phyloP scores from a whole-genome alignment of 2,797 vertebrate species.

The Sebastes hopkinsi region DNA sequence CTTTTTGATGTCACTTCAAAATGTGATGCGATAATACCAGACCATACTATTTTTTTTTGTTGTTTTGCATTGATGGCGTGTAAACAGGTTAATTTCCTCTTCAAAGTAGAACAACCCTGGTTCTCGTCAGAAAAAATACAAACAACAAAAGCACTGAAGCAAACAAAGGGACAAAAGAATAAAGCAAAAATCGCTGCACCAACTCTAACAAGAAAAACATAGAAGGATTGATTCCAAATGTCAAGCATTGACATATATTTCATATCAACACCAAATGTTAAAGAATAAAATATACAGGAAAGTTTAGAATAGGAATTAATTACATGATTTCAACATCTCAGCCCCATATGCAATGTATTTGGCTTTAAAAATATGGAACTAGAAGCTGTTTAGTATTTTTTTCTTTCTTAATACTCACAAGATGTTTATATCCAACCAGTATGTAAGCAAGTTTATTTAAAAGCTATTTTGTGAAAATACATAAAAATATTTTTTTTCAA shows the following conservation, averaged over 20 bases:
- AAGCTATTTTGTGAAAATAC: slow-evolving; percentile 99
- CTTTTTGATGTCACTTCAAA: slow-evolving; percentile 72
- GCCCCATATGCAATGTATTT: slow-evolving; percentile 91
- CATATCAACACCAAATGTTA: slow-evolving; percentile 98
- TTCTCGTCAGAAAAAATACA: slow-evolving; percentile 74
- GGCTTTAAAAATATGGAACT: slow-evolving; percentile 94
- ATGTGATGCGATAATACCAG: slow-evolving; percentile 70
- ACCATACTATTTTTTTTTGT: slow-evolving; percentile 43
- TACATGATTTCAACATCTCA: slow-evolving; percentile 90
- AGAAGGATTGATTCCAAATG: slow-evolving; percentile 93
- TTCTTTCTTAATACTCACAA: slow-evolving; percentile 77
- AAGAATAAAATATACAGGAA: slow-evolving; percentile 97
- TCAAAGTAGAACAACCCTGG: slow-evolving; percentile 73
- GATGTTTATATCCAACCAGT: slow-evolving; percentile 88
- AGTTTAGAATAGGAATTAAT: slow-evolving; percentile 96
- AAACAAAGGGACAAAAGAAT: slow-evolving; percentile 64
- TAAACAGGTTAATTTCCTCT: slow-evolving; percentile 71
- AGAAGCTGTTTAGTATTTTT: slow-evolving; percentile 84
- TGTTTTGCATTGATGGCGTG: slow-evolving; percentile 71
- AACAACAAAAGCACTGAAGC: slow-evolving; percentile 79
- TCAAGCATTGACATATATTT: slow-evolving; percentile 94
- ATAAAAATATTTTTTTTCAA: slow-evolving; percentile 95
- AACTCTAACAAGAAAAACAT: slow-evolving; percentile 87
- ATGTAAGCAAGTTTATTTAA: slow-evolving; percentile 99
- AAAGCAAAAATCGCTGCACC: slow-evolving; percentile 64